phyloP scores from a whole-genome alignment of 2,113 vertebrate species.

The Oreochromis spilurus region DNA sequence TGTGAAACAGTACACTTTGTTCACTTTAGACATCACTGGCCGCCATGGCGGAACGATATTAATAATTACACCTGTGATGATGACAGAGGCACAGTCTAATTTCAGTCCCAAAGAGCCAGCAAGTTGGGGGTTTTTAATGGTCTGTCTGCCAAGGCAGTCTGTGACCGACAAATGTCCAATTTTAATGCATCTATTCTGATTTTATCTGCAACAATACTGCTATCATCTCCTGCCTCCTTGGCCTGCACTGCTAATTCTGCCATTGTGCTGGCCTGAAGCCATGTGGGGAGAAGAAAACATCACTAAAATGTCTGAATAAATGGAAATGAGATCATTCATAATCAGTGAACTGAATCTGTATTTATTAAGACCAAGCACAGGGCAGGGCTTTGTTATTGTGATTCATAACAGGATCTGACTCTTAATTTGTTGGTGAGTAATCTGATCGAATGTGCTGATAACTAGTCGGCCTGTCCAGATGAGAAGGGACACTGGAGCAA shows the following conservation, averaged over 20 bases:
- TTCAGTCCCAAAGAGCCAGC: background rate
- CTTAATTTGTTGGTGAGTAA: slow-evolving; percentile 4
- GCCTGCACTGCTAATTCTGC: background rate
- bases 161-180: background rate
- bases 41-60: background rate
- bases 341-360: slow-evolving; percentile 5
- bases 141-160: background rate
- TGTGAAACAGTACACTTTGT: background rate
- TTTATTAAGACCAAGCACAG: background rate
- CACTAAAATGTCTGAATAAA: background rate
- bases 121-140: background rate
- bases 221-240: background rate
- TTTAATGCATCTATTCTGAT: background rate
- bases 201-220: background rate
- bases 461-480: background rate
- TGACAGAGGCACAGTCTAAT: background rate
- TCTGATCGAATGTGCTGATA: slow-evolving; percentile 11
- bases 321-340: slow-evolving; percentile 24
- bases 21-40: background rate
- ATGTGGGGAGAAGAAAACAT: background rate
- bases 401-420: slow-evolving; percentile 20
- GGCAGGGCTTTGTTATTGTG: background rate
- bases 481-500: background rate
- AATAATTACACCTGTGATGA: slow-evolving; percentile 17
- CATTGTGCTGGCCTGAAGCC: background rate